Evolutionary conservation across 2,888 invertebrate genomes (phyloP), one percentile per base, ranked within the genome.

Genomic region (Chrysolina haemoptera): DNA sequence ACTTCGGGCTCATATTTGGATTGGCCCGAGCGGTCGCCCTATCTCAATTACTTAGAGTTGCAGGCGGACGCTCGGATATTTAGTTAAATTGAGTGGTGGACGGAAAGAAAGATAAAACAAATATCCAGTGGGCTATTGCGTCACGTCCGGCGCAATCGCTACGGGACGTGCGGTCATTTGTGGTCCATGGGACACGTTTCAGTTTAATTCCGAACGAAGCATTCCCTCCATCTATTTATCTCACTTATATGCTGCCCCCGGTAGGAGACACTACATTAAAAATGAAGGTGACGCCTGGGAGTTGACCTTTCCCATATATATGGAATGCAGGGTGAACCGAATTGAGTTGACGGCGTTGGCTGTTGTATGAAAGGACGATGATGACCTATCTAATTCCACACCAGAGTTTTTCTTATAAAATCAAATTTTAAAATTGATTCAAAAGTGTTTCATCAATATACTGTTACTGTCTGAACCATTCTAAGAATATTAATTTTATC

Each of bases 111-210:
- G 76, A 78, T 78, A 78, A 83, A 83, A 82, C 81, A 83, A 82
- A 82, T 83, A 84, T 85, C 79, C 83, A 85, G 86, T 81, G 84
- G 84, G 84, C 83, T 84, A 86, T 85, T 87, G 86, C 87, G 85
- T 87, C 88, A 88, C 88, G 88, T 87, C 84, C 82, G 74, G 82
- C 83, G 85, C 85, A 84, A 86, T 86, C 85, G 86, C 84, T 84
- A 84, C 83, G 85, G 86, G 85, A 88, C 88, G 87, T 87, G 86
- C 82, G 85, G 86, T 85, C 83, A 82, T 84, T 83, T 84, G 86
- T 82, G 88, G 88, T 87, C 85, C 82, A 82, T 81, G 83, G 86
- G 86, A 73, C 89, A 89, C 89, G 89, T 89, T 85, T 85, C 86
- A 87, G 86, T 88, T 88, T 88, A 88, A 89, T 88, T 88, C 85